Conservation (phyloP, 2,888 invertebrate genomes). For the Abrostola tripartita region DNA sequence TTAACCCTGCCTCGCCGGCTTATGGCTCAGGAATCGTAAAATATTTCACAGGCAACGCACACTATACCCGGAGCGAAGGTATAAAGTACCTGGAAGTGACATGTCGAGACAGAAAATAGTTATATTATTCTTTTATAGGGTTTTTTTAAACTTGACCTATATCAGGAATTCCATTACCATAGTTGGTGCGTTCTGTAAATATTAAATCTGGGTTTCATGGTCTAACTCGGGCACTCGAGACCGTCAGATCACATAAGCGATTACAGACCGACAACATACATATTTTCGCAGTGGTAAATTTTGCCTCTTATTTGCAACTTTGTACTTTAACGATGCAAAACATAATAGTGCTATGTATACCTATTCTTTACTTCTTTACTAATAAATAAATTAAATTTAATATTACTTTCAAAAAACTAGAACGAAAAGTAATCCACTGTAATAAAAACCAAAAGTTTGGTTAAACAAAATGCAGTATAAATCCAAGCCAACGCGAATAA, state of each 20-base stretch:
- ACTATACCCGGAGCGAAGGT: conserved; percentile 58
- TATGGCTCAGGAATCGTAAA: conserved; percentile 84
- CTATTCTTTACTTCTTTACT: no score
- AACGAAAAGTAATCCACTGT: conserved; percentile 17
- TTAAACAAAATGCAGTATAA: conserved; percentile 51
- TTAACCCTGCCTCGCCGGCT: conserved; percentile 74
- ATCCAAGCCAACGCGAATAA: conserved; percentile 44
- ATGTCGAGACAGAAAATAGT: conserved; percentile 1
- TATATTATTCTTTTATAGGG: conserved; percentile 3
- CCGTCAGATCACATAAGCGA: no score
- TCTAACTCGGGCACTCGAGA: no score
- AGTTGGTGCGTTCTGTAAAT: no score
- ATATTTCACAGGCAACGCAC: conserved; percentile 81
- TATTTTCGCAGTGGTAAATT: no score
- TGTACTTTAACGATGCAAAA: no score
- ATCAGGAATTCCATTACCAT: not conserved
- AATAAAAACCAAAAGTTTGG: conserved; percentile 37
- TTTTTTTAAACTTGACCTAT: not conserved
- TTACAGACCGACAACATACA: no score
- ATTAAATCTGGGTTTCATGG: no score
- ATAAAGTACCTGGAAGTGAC: conserved; percentile 64
- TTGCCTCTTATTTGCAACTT: no score
- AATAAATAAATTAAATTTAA: not conserved
- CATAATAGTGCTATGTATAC: no score
- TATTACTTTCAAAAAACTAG: conserved; percentile 1